phyloP scores from a whole-genome alignment of 1,140 invertebrate genomes.

The Tetramorium simillimum region DNA sequence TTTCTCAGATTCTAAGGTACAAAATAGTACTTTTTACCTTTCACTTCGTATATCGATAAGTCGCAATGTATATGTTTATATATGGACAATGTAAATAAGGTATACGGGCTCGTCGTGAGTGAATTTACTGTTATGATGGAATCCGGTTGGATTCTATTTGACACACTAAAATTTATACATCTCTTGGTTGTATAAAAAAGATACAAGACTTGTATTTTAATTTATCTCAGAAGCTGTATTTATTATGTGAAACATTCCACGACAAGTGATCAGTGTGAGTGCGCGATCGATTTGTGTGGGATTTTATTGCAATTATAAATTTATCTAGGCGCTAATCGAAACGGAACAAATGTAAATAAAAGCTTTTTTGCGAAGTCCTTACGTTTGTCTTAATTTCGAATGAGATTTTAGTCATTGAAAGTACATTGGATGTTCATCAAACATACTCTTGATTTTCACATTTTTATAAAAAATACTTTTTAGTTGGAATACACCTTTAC shows the following conservation, averaged over 20 bases:
- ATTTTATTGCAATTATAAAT: slow-evolving; percentile 76
- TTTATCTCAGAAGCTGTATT: slow-evolving; percentile 73
- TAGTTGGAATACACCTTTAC: slow-evolving; percentile 18
- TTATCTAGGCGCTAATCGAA: slow-evolving; percentile 69
- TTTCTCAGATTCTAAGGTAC: slow-evolving; percentile 72
- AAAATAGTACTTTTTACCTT: slow-evolving; percentile 74
- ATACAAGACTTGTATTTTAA: slow-evolving; percentile 71
- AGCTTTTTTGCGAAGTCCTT: slow-evolving; percentile 71
- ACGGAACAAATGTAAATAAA: slow-evolving; percentile 76
- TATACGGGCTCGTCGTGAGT: slow-evolving; percentile 71
- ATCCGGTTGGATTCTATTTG: slow-evolving; percentile 56
- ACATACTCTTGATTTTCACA: slow-evolving; percentile 20
- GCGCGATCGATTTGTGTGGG: slow-evolving; percentile 68
- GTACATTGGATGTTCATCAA: not conserved
- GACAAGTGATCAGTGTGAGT: slow-evolving; percentile 59
- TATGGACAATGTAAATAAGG: slow-evolving; percentile 75
- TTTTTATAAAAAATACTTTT: slow-evolving; percentile 36
- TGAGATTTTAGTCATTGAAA: not conserved
- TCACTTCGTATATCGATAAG: slow-evolving; percentile 69
- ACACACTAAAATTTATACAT: slow-evolving; percentile 51
- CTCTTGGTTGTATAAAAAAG: slow-evolving; percentile 67
- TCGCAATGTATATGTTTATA: slow-evolving; percentile 75
- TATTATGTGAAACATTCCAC: slow-evolving; percentile 76
- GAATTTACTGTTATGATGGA: slow-evolving; percentile 64
- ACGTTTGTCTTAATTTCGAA: slow-evolving; percentile 47